A percentile compares a stretch with the other conserved stretches of the same genome.
These are phyloP conservation scores for Hemicentrotus pulcherrimus DNA, from an alignment of 35 echinoderm and acorn worm genomes.

Conservation along the genomic window DNA sequence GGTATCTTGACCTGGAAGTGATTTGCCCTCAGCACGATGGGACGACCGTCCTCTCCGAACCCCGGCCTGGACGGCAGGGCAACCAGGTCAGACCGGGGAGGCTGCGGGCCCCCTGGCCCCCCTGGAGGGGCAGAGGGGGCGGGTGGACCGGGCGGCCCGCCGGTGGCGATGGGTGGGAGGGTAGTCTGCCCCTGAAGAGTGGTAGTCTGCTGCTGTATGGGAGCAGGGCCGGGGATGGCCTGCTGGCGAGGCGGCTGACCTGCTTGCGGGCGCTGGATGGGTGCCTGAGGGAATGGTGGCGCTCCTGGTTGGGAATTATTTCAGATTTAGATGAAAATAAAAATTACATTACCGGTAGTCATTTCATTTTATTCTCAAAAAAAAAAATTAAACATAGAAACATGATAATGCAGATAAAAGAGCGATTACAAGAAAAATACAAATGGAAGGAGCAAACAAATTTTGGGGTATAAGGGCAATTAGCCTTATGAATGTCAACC, in stretches of 20 bases:
- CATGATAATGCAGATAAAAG: neutral
- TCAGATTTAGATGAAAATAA: neutral
- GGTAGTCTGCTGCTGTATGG: neutral
- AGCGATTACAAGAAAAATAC: too few species aligned
- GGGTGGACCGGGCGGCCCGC: neutral
- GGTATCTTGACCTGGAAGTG: constrained; percentile 97
- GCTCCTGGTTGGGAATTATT: neutral
- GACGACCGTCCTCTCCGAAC: constrained; percentile 81
- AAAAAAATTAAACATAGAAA: neutral
- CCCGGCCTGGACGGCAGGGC: constrained; percentile 74
- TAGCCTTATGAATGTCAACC: too few species aligned
- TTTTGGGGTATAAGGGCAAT: neutral
- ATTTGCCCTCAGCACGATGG: constrained; percentile 88
- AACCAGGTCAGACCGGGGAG: constrained; percentile 57
- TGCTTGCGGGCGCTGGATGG: neutral
- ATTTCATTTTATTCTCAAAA: too few species aligned
- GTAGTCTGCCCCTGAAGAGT: constrained; percentile 40
- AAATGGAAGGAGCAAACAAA: neutral
- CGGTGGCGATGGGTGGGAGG: neutral
- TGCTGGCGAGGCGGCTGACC: neutral
- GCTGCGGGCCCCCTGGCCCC: neutral
- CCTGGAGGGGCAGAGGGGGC: neutral
- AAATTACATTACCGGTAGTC: neutral
- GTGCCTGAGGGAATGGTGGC: neutral
- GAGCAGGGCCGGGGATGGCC: neutral